Base-by-base conservation (phyloP, 2,113 vertebrate species). In the Cynocephalus volans region DNA sequence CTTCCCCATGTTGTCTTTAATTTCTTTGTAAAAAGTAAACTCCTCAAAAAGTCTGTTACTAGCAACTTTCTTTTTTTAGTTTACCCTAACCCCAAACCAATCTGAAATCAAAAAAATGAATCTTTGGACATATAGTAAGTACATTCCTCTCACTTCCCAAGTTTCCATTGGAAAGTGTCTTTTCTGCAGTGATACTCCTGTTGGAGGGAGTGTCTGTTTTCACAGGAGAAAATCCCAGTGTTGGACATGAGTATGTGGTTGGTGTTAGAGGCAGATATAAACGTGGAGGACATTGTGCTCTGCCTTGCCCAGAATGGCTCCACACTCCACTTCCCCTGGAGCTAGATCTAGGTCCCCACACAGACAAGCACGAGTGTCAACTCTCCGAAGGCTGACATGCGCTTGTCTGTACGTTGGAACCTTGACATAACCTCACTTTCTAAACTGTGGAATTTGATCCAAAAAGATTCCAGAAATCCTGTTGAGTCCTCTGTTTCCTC, bases 51-150 rank as follows among this genome's bases (percentile, higher is more conserved):
- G 12, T 9, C 2, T 91, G 50, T 54, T 85, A n/a, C 76, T 52
- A 31, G 81, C 85, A 88, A 31, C 48, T 58, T 96, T 97, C 50
- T 23, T 84, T 95, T 97, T 90, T 54, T 93, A 4, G 76, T 92
- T 76, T 84, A 90, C 67, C 17, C 79, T 92, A 67, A 92, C 82
- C 31, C 77, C 24, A 88, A 96, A 82, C 91, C 88, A 96, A 85
- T 76, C 45, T 95, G 77, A 85, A 85, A 81, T 93, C 3, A 65
- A 84, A 76, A 88, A 72, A 73, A 87, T 4, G 9, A 67, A 72
- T 92, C 72, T 94, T 95, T 73, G 41, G 88, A 90, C 64, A 12
- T 67, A 8, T 24, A 75, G 33, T 88, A 23, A 75, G 33, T 88
- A 23, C 54, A 54, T 97, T 93, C 60, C 50, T 96, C 60, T 77